These are phyloP conservation scores for Coboldia fuscipes DNA, from an alignment of 1,140 invertebrate genomes.

Conservation along the genomic window DNA sequence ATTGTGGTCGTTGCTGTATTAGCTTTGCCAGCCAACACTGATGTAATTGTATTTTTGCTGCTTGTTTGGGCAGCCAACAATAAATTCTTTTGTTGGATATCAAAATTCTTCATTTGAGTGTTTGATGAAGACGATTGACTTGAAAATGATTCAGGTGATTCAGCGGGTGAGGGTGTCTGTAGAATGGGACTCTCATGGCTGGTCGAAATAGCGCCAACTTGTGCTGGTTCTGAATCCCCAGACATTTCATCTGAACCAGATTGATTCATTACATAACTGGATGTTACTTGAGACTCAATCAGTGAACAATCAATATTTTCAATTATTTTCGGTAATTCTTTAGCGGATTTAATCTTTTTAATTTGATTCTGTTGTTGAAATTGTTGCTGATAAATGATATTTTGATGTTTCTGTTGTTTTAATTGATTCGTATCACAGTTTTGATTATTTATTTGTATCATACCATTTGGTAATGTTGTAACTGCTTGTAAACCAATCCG, in stretches of 20 bases:
- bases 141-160: conserved; percentile 9
- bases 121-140: conserved; percentile 2
- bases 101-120: neutral
- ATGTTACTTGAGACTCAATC: too few relatives aligned
- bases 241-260: conserved; percentile 1
- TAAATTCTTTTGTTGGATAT: neutral
- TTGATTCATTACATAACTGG: too few relatives aligned
- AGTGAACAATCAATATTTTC: too few relatives aligned
- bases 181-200: conserved; percentile 18
- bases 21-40: conserved; percentile 47
- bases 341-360: neutral
- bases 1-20: conserved; percentile 52
- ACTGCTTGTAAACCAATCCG: conserved; percentile 4
- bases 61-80: conserved; percentile 15
- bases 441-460: conserved; percentile 6
- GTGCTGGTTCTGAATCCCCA: conserved; percentile 11
- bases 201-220: conserved; percentile 19
- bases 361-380: neutral
- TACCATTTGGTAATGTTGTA: conserved; percentile 4
- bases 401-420: conserved; percentile 5
- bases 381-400: neutral
- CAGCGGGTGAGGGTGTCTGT: conserved; percentile 14
- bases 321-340: too few relatives aligned
- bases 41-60: conserved; percentile 53
- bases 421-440: conserved; percentile 4